Conservation (phyloP, 2,888 invertebrate genomes). For the Meloe dianella region DNA sequence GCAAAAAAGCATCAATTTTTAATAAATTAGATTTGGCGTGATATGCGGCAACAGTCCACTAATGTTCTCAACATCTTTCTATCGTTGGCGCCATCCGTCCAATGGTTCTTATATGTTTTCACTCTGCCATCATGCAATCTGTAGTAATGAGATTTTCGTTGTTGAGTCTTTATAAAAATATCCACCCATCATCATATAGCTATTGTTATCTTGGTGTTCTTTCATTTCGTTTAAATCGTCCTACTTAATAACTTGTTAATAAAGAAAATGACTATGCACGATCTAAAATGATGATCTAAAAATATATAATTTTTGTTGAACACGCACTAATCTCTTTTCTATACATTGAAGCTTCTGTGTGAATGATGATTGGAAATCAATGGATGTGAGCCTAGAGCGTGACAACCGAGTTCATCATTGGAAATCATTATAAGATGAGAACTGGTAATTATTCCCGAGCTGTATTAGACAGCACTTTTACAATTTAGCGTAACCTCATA, state of each 20-base stretch:
- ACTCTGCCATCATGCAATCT: slow-evolving; percentile 21
- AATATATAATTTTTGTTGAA: slow-evolving; percentile 28
- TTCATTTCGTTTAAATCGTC: background rate
- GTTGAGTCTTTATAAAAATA: slow-evolving; percentile 17
- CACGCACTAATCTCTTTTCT: slow-evolving; percentile 1
- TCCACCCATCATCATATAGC: background rate
- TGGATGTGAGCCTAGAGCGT: slow-evolving; percentile 36
- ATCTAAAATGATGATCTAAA: slow-evolving; percentile 36
- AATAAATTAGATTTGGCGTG: background rate
- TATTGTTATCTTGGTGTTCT: background rate
- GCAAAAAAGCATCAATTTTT: background rate
- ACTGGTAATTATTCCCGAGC: slow-evolving; percentile 41
- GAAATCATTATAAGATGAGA: slow-evolving; percentile 37
- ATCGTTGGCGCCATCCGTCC: background rate
- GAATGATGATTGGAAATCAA: slow-evolving; percentile 35
- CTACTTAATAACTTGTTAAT: slow-evolving; percentile 37
- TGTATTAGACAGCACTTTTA: slow-evolving; percentile 47
- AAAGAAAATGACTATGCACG: slow-evolving; percentile 33
- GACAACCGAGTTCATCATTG: slow-evolving; percentile 33
- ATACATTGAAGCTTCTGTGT: slow-evolving; percentile 32
- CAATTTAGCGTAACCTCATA: slow-evolving; percentile 42
- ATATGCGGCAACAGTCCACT: background rate
- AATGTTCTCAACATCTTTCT: background rate
- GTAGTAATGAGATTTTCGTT: slow-evolving; percentile 32
- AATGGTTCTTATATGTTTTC: background rate